Base-by-base conservation (phyloP, 2,113 vertebrate species). In the Hepsetus odoe region DNA sequence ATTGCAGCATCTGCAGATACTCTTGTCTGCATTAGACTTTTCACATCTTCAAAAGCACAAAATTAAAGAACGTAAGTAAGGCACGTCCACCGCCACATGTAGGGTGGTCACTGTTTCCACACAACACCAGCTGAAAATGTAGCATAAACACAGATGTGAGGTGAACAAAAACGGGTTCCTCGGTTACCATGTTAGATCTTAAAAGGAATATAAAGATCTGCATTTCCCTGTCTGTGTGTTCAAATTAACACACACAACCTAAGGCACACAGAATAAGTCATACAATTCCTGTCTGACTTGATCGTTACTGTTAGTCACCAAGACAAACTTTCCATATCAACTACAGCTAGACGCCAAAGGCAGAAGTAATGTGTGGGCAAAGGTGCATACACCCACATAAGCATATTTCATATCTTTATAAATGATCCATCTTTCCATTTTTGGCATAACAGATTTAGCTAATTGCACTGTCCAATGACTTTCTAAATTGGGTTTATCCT, bases 41-140 rank as follows among this genome's bases (percentile, higher is more conserved):
- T 42, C 40, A 42, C 40, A 42, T 49, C 46, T 49, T 4, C 16
- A 5, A 49, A 44, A 12, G 8, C 42, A 44, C 9, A 44, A 44
- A 10, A 11, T 3, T 44, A 44, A 44, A 12, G 42, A 44, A 44
- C 7, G 2, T 2, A 14, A 46, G 44, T 16, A 46, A 5, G 5
- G 18, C 49, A 53, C 2, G 6, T 5, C 2, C 49, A 53, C 2
- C 9, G 2, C 2, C 49, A n/a, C 49, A n/a, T 53, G 49, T n/a
- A 7, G 13, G n/a, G 49, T 53, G 49, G 49, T 53, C 49, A 53
- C 49, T 53, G 66, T 62, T 74, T 74, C 51, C 30, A 20, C 58
- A 51, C 7, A 33, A 74, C 49, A 64, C 20, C 24, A 16, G n/a
- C 5, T 11, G 35, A 53, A 70, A 71, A 71, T n/a, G 5, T 3